Evolutionary conservation across 2,797 vertebrate species (phyloP).

Genomic region (Gymnothorax javanicus): DNA sequence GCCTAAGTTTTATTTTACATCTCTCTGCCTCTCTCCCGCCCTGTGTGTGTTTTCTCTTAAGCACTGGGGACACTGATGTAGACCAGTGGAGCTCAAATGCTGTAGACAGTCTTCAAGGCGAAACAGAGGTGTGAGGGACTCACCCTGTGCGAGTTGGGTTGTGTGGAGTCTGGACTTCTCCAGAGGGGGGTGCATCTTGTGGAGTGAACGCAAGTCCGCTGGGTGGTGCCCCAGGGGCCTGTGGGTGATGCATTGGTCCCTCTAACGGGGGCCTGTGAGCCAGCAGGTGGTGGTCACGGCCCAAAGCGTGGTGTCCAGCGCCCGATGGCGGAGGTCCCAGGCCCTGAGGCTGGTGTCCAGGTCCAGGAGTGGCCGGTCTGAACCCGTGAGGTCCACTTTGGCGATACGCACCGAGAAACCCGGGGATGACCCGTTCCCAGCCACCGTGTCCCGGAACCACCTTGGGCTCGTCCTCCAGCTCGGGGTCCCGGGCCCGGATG

Average conservation of each 20-base stretch:
- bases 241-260: neutral
- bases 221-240: neutral
- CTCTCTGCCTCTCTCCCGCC: constrained; percentile 1
- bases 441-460: neutral
- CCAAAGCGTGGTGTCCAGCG: neutral
- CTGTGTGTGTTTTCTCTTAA: constrained; percentile 28
- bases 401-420: constrained; percentile 28
- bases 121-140: constrained; percentile 46
- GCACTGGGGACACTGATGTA: constrained; percentile 6
- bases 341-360: neutral
- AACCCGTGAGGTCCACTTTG: constrained; percentile 12
- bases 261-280: neutral
- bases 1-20: neutral
- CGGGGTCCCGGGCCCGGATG: constrained; percentile 66
- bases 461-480: constrained; percentile 56
- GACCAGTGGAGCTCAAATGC: neutral
- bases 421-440: constrained; percentile 27
- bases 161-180: constrained; percentile 33
- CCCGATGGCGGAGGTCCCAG: neutral
- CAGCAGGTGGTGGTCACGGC: constrained; percentile 13
- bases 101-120: neutral
- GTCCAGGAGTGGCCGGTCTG: neutral
- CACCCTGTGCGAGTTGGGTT: constrained; percentile 57
- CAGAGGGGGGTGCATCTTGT: constrained; percentile 13
- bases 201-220: neutral